Conservation (phyloP, 1,140 invertebrate species). For the honey bee (Apis mellifera) region Amel_HAv3.1 CM009937.2:2963501-2964000, state of each 20-base stretch:
- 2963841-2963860: neutral
- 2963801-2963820: slow-evolving; percentile 13
- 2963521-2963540: too few relatives aligned
- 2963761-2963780: neutral
- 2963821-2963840: too few relatives aligned
- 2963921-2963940: neutral
- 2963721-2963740: neutral
- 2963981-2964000: neutral
- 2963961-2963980: neutral
- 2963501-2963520: too few relatives aligned
- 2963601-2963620: neutral
- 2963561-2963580: slow-evolving; percentile 1
- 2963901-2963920: neutral
- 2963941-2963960: slow-evolving; percentile 7
- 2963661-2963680: neutral
- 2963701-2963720: neutral
- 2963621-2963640: neutral
- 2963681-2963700: neutral
- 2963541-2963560: too few relatives aligned
- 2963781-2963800: slow-evolving; percentile 27
- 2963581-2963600: neutral
- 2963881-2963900: slow-evolving; percentile 32
- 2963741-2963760: neutral
- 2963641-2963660: neutral
- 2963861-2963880: neutral